These are phyloP conservation scores for Aporophyla lueneburgensis DNA, from an alignment of 2,888 invertebrate species.

Conservation along the genomic window DNA sequence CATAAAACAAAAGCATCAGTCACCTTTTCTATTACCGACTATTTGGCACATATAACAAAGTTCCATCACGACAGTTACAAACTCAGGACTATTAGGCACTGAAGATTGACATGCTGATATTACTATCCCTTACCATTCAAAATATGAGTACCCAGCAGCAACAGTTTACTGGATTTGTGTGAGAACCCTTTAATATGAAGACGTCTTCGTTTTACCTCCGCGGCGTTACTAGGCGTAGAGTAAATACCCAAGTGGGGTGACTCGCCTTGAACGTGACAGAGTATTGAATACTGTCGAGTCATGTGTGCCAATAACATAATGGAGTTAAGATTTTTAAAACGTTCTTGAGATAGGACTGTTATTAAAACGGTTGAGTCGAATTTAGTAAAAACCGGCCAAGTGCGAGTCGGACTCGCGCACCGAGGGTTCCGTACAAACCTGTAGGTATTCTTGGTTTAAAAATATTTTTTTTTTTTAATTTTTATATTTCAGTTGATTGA, in stretches of 20 bases:
- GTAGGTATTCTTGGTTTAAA: too few relatives aligned
- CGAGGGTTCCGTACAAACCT: too few relatives aligned
- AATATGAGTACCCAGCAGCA: not conserved
- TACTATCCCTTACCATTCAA: not conserved
- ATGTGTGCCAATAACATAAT: constrained; percentile 7
- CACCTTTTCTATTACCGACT: too few relatives aligned
- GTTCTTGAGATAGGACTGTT: not conserved
- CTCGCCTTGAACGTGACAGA: constrained; percentile 7
- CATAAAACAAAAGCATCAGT: too few relatives aligned
- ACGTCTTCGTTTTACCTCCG: constrained; percentile 16
- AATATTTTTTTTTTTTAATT: too few relatives aligned
- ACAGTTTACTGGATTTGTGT: constrained; percentile 6
- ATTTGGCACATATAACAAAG: too few relatives aligned
- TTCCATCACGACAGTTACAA: too few relatives aligned
- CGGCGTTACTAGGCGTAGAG: constrained; percentile 7
- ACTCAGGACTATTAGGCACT: not conserved
- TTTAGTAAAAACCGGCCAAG: not conserved
- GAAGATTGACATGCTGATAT: not conserved
- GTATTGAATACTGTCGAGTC: constrained; percentile 19
- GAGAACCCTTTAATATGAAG: not conserved
- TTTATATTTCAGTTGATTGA: too few relatives aligned
- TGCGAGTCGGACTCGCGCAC: too few relatives aligned
- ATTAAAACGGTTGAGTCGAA: not conserved
- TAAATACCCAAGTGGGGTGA: constrained; percentile 15
- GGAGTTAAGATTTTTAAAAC: not conserved